Evolutionary conservation across 2,797 vertebrate genomes (phyloP), one percentile per base, ranked within the genome.

Genomic region (Eurystomus glaucurus): DNA sequence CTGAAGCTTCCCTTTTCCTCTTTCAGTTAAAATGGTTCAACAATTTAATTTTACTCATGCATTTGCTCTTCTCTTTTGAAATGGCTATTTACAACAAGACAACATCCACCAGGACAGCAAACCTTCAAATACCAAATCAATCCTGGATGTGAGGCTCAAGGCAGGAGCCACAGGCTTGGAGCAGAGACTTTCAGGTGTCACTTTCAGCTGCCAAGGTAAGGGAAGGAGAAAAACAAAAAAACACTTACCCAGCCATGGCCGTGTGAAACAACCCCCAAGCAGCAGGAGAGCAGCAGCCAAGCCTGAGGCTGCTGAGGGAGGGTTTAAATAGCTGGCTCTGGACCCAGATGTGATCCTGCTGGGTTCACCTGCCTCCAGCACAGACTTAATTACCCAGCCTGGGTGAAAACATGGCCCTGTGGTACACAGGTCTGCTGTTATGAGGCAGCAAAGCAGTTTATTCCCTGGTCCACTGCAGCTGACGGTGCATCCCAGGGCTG

Each of bases 281-380:
- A 88, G 20, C 29, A 41, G 6, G 9, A 80, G 2, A 77, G 23
- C 26, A 68, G n/a, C 48, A 86, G 8, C 43, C 77, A 71, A 74
- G 22, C 2, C 0, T 0, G 1, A 25, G 1, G 0, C 3, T 37
- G 5, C 25, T 71, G 55, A 11, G 52, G 33, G 23, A 93, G 23
- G 21, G 25, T 51, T 69, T 74, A 29, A 65, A 39, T 17, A 93
- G 45, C 55, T 66, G 50, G 16, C 11, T 18, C 9, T 2, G 50
- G 41, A 52, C 29, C 37, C 52, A 74, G 50, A 35, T 86, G 55
- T 33, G 52, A 68, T 37, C 25, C 57, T 45, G 1, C 7, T n/a
- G 39, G 35, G 29, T 13, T 94, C 71, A 66, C 14, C 26, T 78
- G 79, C 60, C 51, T 64, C 29, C 72, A 87, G 31, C 45, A 82